Conservation (phyloP, 2,888 invertebrate genomes). For the Lasioglossum marginatum region DNA sequence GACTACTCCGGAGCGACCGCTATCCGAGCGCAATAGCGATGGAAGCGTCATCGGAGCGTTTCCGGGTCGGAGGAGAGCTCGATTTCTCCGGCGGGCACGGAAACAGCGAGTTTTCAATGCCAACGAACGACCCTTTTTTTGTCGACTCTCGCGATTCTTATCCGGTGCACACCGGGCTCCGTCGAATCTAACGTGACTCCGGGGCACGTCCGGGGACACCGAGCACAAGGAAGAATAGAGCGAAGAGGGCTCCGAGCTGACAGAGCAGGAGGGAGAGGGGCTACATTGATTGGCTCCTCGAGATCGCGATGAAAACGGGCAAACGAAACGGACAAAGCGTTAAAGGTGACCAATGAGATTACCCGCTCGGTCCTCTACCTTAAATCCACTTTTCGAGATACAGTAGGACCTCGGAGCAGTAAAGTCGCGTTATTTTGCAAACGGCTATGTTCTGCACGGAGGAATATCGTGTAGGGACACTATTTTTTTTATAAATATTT, state of each 20-base stretch:
- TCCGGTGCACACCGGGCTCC: slow-evolving; percentile 24
- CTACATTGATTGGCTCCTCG: slow-evolving; percentile 49
- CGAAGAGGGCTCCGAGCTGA: not conserved
- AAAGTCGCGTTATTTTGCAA: no score
- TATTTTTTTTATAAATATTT: no score
- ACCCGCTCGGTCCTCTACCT: slow-evolving; percentile 44
- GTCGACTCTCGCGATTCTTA: slow-evolving; percentile 44
- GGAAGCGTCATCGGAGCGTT: slow-evolving; percentile 11
- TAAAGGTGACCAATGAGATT: slow-evolving; percentile 56
- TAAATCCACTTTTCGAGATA: slow-evolving; percentile 52
- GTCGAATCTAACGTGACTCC: slow-evolving; percentile 52
- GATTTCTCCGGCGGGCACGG: slow-evolving; percentile 56
- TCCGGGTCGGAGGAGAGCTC: not conserved
- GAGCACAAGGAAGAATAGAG: not conserved
- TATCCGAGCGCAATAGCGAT: not conserved
- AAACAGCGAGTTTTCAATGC: slow-evolving; percentile 65
- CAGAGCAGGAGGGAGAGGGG: not conserved
- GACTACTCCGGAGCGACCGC: slow-evolving; percentile 6
- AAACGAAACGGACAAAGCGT: slow-evolving; percentile 55
- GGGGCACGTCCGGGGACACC: slow-evolving; percentile 21
- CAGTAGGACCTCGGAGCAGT: not conserved
- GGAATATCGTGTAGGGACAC: no score
- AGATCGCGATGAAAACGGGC: slow-evolving; percentile 32
- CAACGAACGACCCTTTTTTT: slow-evolving; percentile 63
- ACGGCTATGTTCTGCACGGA: no score